A percentile compares a stretch with the other conserved stretches of the same genome.
phyloP scores from a whole-genome alignment of 2,113 vertebrate genomes.

The Falcunculus frontatus region DNA sequence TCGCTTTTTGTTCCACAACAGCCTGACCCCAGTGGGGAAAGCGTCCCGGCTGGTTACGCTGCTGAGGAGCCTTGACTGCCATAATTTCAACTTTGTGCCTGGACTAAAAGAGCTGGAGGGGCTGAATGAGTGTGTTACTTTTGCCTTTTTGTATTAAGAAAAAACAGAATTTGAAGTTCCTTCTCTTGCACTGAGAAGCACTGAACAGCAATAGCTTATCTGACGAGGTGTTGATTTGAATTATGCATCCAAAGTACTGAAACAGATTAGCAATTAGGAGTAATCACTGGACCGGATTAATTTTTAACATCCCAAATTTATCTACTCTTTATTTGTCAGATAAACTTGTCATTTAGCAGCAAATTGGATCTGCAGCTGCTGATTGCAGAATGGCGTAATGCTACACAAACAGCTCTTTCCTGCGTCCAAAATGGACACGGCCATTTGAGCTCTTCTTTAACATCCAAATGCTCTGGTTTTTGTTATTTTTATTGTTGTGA shows the following conservation, averaged over 20 bases:
- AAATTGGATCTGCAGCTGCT: not conserved
- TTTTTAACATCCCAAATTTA: not conserved
- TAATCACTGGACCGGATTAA: not conserved
- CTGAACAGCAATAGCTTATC: not conserved
- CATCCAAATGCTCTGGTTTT: conserved; percentile 19
- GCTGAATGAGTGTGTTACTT: not conserved
- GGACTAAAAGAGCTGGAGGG: not conserved
- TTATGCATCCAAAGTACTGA: not conserved
- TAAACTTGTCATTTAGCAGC: not conserved
- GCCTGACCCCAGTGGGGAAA: not conserved
- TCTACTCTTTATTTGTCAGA: not conserved
- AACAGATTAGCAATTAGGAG: not conserved
- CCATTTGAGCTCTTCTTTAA: conserved; percentile 13
- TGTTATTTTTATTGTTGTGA: conserved; percentile 59
- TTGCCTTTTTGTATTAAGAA: not conserved
- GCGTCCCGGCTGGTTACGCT: fast-evolving
- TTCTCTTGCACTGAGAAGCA: not conserved
- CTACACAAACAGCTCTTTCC: conserved; percentile 23
- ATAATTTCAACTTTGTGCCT: not conserved
- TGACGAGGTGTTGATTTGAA: not conserved
- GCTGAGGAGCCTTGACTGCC: not conserved
- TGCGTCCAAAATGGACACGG: not conserved
- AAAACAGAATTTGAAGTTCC: not conserved
- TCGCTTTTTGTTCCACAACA: not conserved
- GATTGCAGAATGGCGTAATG: conserved; percentile 6